A percentile compares a stretch with the other conserved stretches of the same genome.
Conservation (phyloP, 2,888 invertebrate species). For the Diploptera punctata region DNA sequence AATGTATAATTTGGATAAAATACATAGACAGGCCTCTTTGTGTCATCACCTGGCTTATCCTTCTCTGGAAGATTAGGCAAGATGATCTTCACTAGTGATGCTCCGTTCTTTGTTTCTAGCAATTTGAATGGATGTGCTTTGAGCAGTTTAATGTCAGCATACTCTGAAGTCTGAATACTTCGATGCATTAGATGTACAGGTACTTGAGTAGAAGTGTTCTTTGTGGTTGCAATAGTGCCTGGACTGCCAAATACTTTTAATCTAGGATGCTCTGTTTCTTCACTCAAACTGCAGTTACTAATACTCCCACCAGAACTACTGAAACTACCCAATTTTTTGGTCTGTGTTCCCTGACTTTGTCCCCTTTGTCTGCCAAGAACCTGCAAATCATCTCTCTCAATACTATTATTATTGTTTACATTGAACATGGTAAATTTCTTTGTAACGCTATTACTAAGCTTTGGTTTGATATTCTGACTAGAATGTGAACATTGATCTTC, state of each 20-base stretch:
- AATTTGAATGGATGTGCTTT: constrained; percentile 37
- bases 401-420: constrained; percentile 60
- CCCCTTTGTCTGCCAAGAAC: constrained; percentile 28
- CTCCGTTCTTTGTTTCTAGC: constrained; percentile 38
- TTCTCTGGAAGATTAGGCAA: constrained; percentile 19
- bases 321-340: constrained; percentile 44
- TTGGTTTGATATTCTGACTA: constrained; percentile 34
- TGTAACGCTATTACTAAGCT: constrained; percentile 16
- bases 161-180: constrained; percentile 76
- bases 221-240: background rate
- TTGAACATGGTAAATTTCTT: constrained; percentile 44
- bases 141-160: constrained; percentile 41
- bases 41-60: background rate
- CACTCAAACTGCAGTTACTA: constrained; percentile 63
- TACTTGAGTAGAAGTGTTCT: constrained; percentile 57
- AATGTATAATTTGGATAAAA: constrained; percentile 91
- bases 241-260: constrained; percentile 47
- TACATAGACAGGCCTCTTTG: constrained; percentile 74
- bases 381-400: constrained; percentile 51
- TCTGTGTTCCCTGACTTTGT: constrained; percentile 47
- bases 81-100: constrained; percentile 39
- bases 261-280: constrained; percentile 61
- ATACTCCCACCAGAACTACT: constrained; percentile 59
- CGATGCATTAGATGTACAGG: constrained; percentile 68
- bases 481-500: constrained; percentile 13